Base-by-base conservation (phyloP, 2,113 vertebrate genomes). In the Rutilus rutilus region DNA sequence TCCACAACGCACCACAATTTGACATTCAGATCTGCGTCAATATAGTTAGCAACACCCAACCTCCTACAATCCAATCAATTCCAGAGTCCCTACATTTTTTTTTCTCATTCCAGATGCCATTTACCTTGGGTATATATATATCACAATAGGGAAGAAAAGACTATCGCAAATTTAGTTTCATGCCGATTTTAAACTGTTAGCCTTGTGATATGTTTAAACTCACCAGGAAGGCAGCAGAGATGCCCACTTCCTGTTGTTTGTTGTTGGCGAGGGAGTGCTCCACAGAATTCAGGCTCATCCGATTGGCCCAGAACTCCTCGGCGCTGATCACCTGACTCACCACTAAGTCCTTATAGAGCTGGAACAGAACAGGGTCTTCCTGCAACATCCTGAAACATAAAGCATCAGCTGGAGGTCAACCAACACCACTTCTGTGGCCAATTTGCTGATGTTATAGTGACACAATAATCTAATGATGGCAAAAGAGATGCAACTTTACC, bases 151-250 rank as follows among this genome's bases (percentile, higher is more conserved):
- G 52, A 54, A 54, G 5, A 54, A 54, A 21, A 21, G 17, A 2
- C 52, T 19, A 54, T 57, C 2, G 6, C 54, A 57, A 57, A 57
- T 57, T 57, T 2, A 1, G 2, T 57, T 57, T 57, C 19, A 57
- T 21, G 54, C 54, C 19, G 2, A 57, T 19, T 57, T 21, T 3
- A 50, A 50, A 5, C 67, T 23, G 1, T 23, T 10, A 71, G 21
- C 36, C 67, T 6, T 21, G 4, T 42, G 36, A 5, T 23, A 5
- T 4, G 42, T 71, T 77, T 54, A 3, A 54, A 87, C 96, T 67
- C 94, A 99, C 98, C 96, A 99, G 95, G 93, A 99, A 99, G 10
- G 98, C 97, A 91, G 98, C 98, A 88, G 98, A 99, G 92, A 99
- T 99, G 86, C 98, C 98, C 82, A 99, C 98, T 91, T 99, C 97